These are phyloP conservation scores for Parazoanthus atlanticus DNA, from an alignment of 92 coral and sea anemone species.

Conservation along the genomic window DNA sequence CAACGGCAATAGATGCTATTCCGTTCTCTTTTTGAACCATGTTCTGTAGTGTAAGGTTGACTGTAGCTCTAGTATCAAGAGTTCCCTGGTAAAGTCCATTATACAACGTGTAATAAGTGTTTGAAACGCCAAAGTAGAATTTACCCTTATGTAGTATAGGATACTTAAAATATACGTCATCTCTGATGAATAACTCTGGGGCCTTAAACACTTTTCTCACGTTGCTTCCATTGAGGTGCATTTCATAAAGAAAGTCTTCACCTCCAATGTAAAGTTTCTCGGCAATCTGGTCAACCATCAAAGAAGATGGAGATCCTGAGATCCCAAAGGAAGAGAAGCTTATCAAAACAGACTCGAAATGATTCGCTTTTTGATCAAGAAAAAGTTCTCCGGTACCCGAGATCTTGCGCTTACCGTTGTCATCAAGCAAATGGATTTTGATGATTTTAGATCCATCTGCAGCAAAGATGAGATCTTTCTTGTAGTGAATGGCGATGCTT, in stretches of 20 bases:
- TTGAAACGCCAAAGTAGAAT: not conserved
- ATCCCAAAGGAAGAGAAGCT: not conserved
- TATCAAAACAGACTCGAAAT: slow-evolving; percentile 28
- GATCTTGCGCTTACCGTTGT: slow-evolving; percentile 37
- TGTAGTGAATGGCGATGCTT: slow-evolving; percentile 43
- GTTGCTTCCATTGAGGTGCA: slow-evolving; percentile 2
- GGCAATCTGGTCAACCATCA: slow-evolving; percentile 2
- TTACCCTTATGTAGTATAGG: not conserved
- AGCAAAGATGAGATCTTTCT: slow-evolving; percentile 45
- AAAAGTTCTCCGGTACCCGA: slow-evolving; percentile 51
- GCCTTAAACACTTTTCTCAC: not conserved
- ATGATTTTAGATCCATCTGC: slow-evolving; percentile 27
- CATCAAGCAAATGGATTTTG: slow-evolving; percentile 40
- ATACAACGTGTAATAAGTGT: not conserved
- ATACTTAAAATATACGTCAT: not conserved
- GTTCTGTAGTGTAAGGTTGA: not conserved
- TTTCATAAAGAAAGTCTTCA: not conserved
- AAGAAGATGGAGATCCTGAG: not conserved
- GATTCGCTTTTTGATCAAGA: slow-evolving; percentile 21
- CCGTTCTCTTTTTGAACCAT: not conserved
- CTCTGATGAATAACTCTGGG: too few species aligned
- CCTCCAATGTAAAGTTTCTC: slow-evolving; percentile 14
- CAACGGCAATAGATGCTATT: not conserved
- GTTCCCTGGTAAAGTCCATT: not conserved
- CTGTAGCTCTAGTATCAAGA: not conserved